phyloP scores from a whole-genome alignment of 2,888 invertebrate species.

The Chloroclysta siterata region DNA sequence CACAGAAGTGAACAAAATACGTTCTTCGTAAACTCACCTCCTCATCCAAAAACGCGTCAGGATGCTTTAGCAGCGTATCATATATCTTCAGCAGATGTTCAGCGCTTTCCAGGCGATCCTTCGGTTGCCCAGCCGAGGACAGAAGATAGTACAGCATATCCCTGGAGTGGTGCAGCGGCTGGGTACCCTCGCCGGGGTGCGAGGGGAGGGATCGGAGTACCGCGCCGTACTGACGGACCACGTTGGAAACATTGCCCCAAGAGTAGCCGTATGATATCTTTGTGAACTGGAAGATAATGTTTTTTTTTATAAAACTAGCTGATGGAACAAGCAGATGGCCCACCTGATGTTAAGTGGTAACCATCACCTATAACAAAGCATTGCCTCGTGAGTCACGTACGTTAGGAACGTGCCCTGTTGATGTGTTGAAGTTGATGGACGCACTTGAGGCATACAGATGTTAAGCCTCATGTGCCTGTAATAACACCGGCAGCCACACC shows the following conservation, averaged over 20 bases:
- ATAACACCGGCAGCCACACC: no score
- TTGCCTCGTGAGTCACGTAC: no score
- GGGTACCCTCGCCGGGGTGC: conserved; percentile 88
- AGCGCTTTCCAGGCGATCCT: conserved; percentile 82
- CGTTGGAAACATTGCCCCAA: conserved; percentile 83
- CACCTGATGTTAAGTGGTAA: no score
- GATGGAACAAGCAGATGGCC: no score
- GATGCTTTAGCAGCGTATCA: conserved; percentile 71
- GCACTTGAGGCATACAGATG: no score
- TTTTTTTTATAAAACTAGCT: no score
- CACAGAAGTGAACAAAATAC: background rate
- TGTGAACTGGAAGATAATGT: conserved; percentile 60
- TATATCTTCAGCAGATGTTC: conserved; percentile 87
- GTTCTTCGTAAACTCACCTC: conserved; percentile 78
- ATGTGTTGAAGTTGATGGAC: no score
- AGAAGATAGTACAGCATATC: conserved; percentile 84
- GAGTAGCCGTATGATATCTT: conserved; percentile 86
- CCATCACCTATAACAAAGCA: no score
- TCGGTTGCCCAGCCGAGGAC: conserved; percentile 65
- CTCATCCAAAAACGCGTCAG: conserved; percentile 89
- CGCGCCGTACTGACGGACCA: conserved; percentile 83
- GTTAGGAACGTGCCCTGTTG: no score
- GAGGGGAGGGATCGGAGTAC: conserved; percentile 79
- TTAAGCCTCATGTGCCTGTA: no score
- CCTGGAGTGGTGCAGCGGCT: conserved; percentile 83